These are phyloP conservation scores for Poecilia picta DNA, from an alignment of 2,797 vertebrate species.

Conservation along the genomic window DNA sequence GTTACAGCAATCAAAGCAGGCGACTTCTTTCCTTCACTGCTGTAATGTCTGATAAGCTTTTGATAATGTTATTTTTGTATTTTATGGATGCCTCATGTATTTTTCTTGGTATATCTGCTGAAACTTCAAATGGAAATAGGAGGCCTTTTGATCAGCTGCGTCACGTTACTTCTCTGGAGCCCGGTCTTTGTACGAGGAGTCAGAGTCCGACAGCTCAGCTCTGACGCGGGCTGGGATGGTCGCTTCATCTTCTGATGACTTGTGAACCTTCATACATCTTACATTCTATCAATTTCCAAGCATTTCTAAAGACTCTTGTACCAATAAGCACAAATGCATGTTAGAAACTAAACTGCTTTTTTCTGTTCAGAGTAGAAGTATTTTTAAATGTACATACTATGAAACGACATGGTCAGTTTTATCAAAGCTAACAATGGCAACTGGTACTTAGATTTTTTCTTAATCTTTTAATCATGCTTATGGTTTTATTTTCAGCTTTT, in stretches of 20 bases:
- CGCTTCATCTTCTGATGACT: constrained; percentile 38
- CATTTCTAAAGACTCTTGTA: constrained; percentile 33
- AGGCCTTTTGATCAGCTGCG: constrained; percentile 28
- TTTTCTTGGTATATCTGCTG: constrained; percentile 45
- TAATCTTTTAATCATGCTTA: constrained; percentile 2
- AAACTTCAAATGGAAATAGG: constrained; percentile 19
- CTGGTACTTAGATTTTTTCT: constrained; percentile 47
- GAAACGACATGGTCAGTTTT: constrained; percentile 65
- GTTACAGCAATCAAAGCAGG: constrained; percentile 10
- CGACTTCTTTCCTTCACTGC: constrained; percentile 19
- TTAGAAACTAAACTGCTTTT: constrained; percentile 10
- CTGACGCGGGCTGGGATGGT: constrained; percentile 57
- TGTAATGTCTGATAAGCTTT: constrained; percentile 47
- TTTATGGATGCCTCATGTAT: constrained; percentile 34
- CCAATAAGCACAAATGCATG: constrained; percentile 20
- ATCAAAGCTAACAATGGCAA: constrained; percentile 34
- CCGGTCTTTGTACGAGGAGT: constrained; percentile 37
- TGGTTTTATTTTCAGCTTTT: background rate
- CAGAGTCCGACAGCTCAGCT: constrained; percentile 23
- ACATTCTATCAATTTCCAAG: constrained; percentile 1
- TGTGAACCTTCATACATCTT: constrained; percentile 30
- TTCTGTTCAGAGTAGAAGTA: constrained; percentile 40
- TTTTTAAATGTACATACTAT: constrained; percentile 64
- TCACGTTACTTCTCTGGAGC: constrained; percentile 63
- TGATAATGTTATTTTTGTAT: constrained; percentile 37